Evolutionary conservation across 2,113 vertebrate species (phyloP).

Genomic region (Gallinago undulata): DNA sequence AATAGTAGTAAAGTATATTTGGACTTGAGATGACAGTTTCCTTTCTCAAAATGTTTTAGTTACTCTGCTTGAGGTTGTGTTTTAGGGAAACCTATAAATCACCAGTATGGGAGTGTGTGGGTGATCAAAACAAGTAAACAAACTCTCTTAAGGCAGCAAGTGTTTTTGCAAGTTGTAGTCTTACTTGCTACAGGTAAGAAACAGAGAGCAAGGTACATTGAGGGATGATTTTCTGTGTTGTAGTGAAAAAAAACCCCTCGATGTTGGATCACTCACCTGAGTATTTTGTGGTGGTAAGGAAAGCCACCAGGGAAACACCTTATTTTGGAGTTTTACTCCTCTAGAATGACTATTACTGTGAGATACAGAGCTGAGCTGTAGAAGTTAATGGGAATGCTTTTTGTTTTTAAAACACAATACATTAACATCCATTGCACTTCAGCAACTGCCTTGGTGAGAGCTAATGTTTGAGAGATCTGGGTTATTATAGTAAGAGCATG

Average conservation of each 20-base stretch:
- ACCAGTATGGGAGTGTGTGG: rapidly evolving
- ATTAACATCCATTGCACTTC: not conserved
- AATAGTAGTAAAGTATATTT: not conserved
- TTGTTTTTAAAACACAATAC: not conserved
- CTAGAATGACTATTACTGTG: not conserved
- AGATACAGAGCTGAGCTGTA: not conserved
- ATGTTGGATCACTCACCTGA: not conserved
- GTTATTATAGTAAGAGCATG: not conserved
- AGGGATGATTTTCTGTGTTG: not conserved
- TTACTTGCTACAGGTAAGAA: not conserved
- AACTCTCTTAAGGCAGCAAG: not conserved
- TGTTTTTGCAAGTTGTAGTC: not conserved
- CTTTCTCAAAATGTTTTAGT: not conserved
- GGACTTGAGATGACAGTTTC: not conserved
- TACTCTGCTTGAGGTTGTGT: not conserved
- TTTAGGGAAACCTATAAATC: not conserved
- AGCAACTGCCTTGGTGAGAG: not conserved
- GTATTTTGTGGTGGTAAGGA: not conserved
- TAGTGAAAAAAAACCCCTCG: rapidly evolving
- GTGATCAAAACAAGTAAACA: not conserved
- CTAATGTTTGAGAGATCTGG: not conserved
- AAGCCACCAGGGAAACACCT: not conserved
- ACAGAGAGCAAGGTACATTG: not conserved
- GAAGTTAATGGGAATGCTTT: not conserved
- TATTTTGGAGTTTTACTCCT: not conserved